These are phyloP conservation scores for Crocallis elinguaria DNA, from an alignment of 2,888 invertebrate genomes.

Conservation along the genomic window DNA sequence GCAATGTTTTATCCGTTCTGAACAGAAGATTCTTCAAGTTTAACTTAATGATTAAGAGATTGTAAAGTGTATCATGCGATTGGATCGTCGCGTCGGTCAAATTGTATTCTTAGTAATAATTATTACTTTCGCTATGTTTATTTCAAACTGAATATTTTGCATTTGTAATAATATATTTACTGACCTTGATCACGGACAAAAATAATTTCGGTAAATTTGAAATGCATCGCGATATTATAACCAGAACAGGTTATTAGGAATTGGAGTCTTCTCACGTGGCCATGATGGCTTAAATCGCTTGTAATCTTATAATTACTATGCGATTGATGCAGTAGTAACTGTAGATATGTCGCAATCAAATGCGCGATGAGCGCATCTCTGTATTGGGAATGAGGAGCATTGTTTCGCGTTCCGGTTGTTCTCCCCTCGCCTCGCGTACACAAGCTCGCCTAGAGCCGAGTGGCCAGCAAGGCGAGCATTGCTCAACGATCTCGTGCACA, in stretches of 20 bases:
- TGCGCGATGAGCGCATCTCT: constrained; percentile 21
- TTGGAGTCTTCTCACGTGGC: constrained; percentile 7
- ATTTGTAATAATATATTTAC: no score
- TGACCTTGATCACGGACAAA: background rate
- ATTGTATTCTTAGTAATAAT: background rate
- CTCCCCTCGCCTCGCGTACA: constrained; percentile 52
- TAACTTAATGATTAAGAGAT: background rate
- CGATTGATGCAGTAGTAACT: constrained; percentile 5
- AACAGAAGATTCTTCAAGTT: background rate
- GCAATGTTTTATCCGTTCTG: background rate
- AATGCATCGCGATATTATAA: constrained; percentile 1
- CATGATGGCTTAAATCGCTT: background rate
- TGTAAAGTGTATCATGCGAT: background rate
- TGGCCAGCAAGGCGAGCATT: constrained; percentile 60
- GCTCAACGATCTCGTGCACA: constrained; percentile 68
- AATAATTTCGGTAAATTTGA: background rate
- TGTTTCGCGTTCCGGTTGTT: constrained; percentile 71
- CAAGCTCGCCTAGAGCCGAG: constrained; percentile 47
- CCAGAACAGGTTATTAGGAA: background rate
- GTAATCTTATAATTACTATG: constrained; percentile 9
- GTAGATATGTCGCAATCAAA: constrained; percentile 12
- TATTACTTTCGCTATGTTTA: background rate
- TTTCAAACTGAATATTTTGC: no score
- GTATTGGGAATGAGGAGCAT: constrained; percentile 50
- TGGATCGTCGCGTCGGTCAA: no score